Evolutionary conservation across 2,113 vertebrate genomes (phyloP), one percentile per base, ranked within the genome.

Genomic region (Psammodynastes pulverulentus): DNA sequence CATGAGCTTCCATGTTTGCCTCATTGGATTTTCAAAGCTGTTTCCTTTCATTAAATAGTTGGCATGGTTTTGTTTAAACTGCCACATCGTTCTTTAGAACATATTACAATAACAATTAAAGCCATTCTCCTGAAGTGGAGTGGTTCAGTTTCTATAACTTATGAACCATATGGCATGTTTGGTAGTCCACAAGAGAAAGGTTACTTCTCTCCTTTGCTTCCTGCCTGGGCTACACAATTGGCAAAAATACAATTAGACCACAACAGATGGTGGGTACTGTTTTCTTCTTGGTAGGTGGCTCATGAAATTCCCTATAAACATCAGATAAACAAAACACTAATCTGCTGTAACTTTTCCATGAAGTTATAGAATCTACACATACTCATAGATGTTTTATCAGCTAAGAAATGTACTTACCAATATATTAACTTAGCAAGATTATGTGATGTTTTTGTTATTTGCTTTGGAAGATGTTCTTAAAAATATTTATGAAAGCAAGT

Each of bases 371-470:
- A 91, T 10, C 94, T n/a, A 90, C 2, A 91, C 67, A 52, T 23
- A 88, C 4, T 0, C 15, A 86, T 2, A 90, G 21, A 49, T 29
- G 8, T 89, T 95, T 94, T 93, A 88, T 26, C 51, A 90, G 88
- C 94, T 94, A 89, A 94, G 1, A 91, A 49, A 94, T 56, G 84
- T 97, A 97, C 97, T 97, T 96, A 98, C 97, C 97, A 95, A 89
- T 9, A 91, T 52, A 96, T 93, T 95, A 72, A 92, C 9, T 89
- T 88, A 86, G 67, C 39, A 89, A 85, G 62, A 93, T 89, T 94
- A 79, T 67, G 72, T 89, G 94, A 96, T 96, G 93, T 84, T 96
- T 95, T 96, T 96, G 3, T 39, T 79, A 39, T 43, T 79, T 95
- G 95, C 86, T 87, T 92, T 96, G 67, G 92, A 84, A 95, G 90